Evolutionary conservation across 1,140 invertebrate species (phyloP).

Genomic region (Drosophila insularis): DNA sequence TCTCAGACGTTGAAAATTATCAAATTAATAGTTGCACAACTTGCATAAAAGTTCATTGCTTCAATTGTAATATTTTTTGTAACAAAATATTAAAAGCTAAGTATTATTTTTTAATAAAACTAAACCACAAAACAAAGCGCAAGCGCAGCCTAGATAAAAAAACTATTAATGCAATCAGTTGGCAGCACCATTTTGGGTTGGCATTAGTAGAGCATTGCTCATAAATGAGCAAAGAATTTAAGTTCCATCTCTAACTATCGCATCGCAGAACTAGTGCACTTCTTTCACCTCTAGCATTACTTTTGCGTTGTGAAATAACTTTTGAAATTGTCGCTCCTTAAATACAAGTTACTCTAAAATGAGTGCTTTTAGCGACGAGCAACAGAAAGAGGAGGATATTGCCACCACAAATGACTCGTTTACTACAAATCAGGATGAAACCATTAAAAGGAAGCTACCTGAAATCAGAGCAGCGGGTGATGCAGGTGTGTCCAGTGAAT

Average conservation of each 20-base stretch:
- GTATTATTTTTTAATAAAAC: background rate
- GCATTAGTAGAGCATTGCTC: too few relatives aligned
- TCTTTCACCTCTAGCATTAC: background rate
- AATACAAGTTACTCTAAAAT: background rate
- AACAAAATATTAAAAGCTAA: background rate
- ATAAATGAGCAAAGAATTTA: too few relatives aligned
- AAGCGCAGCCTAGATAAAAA: conserved; percentile 48
- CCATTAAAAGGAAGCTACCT: background rate
- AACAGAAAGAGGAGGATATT: background rate
- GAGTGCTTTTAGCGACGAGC: background rate
- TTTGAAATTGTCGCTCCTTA: background rate
- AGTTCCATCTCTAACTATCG: background rate
- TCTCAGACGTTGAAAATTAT: background rate
- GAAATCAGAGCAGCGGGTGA: background rate
- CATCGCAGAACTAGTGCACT: background rate
- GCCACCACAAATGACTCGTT: background rate
- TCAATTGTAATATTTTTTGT: background rate
- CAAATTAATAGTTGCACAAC: background rate
- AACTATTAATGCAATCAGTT: conserved; percentile 19
- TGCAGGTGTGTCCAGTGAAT: background rate
- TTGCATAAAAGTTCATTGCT: background rate
- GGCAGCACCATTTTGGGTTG: background rate
- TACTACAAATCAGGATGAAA: background rate
- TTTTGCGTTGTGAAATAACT: background rate
- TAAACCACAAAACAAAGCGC: conserved; percentile 25